Conservation (phyloP, 2,888 invertebrate genomes). For the Pachliopta kotzebuea region DNA sequence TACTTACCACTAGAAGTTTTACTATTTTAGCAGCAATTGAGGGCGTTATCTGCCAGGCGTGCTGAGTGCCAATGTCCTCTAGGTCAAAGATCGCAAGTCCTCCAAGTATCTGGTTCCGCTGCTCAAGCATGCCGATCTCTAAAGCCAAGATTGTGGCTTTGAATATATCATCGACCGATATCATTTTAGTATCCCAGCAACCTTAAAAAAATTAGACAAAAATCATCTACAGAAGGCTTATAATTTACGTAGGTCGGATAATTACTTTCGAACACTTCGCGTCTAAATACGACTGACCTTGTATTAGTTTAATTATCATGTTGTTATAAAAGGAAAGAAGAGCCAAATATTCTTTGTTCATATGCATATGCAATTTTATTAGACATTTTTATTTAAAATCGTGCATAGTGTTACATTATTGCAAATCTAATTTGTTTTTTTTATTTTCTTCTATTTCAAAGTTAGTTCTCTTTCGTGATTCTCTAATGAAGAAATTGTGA, state of each 20-base stretch:
- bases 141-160: slow-evolving; percentile 85
- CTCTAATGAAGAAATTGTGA: no score
- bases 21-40: slow-evolving; percentile 84
- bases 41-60: slow-evolving; percentile 88
- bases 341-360: no score
- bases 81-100: slow-evolving; percentile 89
- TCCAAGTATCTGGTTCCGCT: slow-evolving; percentile 87
- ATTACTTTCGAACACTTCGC: no score
- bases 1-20: slow-evolving; percentile 85
- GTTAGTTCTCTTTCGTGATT: neutral
- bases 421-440: no score
- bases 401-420: no score
- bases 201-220: slow-evolving; percentile 62
- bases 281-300: no score
- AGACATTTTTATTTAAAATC: neutral
- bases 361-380: neutral
- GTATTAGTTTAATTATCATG: no score
- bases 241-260: no score
- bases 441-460: no score
- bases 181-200: slow-evolving; percentile 86
- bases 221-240: no score
- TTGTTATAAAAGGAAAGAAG: no score
- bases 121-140: slow-evolving; percentile 88
- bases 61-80: slow-evolving; percentile 84
- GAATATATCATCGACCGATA: slow-evolving; percentile 83